Percentiles rank a stretch among this genome's conserved stretches.
Evolutionary conservation across 2,888 invertebrate genomes (phyloP).

Genomic region (Beris chalybata): DNA sequence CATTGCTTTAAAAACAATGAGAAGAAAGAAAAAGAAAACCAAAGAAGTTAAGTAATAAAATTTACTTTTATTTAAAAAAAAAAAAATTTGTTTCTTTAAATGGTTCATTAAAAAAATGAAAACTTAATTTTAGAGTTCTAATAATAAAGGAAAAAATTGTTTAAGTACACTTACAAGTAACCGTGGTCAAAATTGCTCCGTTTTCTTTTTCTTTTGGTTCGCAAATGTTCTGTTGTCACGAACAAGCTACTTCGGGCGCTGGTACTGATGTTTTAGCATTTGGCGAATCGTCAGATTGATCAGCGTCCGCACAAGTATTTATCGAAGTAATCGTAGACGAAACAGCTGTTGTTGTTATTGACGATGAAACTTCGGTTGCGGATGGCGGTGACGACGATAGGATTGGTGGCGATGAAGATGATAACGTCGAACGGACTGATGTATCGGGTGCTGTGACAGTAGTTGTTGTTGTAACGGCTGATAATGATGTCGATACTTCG

Average conservation of each 20-base stretch:
- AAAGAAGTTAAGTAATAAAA: constrained; percentile 13
- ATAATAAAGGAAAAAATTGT: constrained; percentile 36
- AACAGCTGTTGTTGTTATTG: constrained; percentile 22
- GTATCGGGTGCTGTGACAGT: constrained; percentile 1
- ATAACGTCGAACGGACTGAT: not conserved
- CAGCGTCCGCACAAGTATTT: constrained; percentile 21
- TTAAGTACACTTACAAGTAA: constrained; percentile 53
- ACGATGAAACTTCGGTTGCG: constrained; percentile 27
- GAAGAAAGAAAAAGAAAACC: constrained; percentile 12
- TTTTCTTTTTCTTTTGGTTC: constrained; percentile 34
- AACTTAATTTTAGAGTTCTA: constrained; percentile 2
- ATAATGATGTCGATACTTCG: constrained; percentile 46
- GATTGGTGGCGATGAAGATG: constrained; percentile 42
- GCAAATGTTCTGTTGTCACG: constrained; percentile 51
- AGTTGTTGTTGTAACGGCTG: constrained; percentile 47
- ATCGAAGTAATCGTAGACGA: constrained; percentile 24
- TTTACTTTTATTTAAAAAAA: constrained; percentile 28
- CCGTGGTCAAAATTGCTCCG: constrained; percentile 51
- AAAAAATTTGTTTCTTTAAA: constrained; percentile 3
- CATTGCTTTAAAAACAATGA: not conserved
- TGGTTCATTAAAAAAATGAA: constrained; percentile 12
- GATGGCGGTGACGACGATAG: constrained; percentile 38
- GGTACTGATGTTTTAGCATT: constrained; percentile 20
- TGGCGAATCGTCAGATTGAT: constrained; percentile 4
- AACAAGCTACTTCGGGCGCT: constrained; percentile 54